Evolutionary conservation across 1,140 invertebrate species (phyloP).

Genomic region (Oncopodura yosiiana): DNA sequence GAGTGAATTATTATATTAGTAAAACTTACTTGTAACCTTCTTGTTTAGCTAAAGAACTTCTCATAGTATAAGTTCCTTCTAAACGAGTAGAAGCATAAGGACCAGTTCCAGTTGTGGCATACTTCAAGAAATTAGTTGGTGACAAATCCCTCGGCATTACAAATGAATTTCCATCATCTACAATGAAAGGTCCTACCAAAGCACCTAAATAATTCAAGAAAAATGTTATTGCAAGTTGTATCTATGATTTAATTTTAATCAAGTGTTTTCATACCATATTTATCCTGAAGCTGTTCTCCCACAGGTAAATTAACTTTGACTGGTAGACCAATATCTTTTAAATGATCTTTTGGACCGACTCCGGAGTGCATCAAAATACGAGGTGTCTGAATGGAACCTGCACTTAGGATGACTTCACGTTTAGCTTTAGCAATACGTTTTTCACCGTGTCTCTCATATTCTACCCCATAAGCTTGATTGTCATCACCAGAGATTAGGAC

Average conservation of each 20-base stretch:
- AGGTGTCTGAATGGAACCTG: slow-evolving; percentile 26
- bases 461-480: slow-evolving; percentile 25
- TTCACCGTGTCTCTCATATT: slow-evolving; percentile 25
- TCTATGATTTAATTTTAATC: no score
- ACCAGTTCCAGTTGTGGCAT: slow-evolving; percentile 12
- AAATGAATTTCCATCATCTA: slow-evolving; percentile 21
- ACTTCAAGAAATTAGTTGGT: slow-evolving; percentile 1
- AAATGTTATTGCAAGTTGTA: no score
- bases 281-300: slow-evolving; percentile 26
- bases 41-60: slow-evolving; percentile 11
- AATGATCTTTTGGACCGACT: slow-evolving; percentile 23
- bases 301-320: slow-evolving; percentile 20
- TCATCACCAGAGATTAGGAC: slow-evolving; percentile 14
- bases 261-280: no score
- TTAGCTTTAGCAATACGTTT: slow-evolving; percentile 7
- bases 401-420: slow-evolving; percentile 28
- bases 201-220: no score
- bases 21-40: slow-evolving; percentile 12
- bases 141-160: slow-evolving; percentile 17
- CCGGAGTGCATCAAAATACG: slow-evolving; percentile 30
- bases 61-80: slow-evolving; percentile 22
- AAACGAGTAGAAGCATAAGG: slow-evolving; percentile 3
- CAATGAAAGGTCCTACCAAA: slow-evolving; percentile 24
- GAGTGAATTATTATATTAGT: no score
- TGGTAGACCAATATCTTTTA: slow-evolving; percentile 15